Evolutionary conservation across 2,113 vertebrate species (phyloP), one percentile per base, ranked within the genome.

Genomic region (Catharus fuscescens): DNA sequence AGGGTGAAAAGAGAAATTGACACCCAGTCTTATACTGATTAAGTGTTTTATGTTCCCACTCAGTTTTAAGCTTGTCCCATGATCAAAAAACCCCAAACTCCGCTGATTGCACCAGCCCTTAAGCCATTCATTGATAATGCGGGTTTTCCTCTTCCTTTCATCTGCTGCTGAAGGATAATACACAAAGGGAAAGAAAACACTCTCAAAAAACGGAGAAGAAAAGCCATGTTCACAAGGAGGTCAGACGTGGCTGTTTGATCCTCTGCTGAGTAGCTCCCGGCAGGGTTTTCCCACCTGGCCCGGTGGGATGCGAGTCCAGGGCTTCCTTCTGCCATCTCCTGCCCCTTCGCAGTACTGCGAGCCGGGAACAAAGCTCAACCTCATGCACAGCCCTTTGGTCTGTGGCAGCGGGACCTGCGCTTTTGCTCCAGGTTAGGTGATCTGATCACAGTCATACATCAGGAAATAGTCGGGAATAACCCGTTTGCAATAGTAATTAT

Each of bases 281-380:
- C 40, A 44, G 11, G 23, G 16, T 24, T 81, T 36, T 87, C 40
- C 45, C 31, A 32, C 77, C 70, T 64, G 89, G 36, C 2, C 32
- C 8, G 42, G 36, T 74, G 61, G 14, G 34, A 69, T 84, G 36
- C 32, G 48, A 34, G 90, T 93, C 36, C 80, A 69, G 89, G 77
- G 92, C 87, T 95, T 96, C 92, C 70, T 96, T 79, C 83, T 96
- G 96, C 95, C 97, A 93, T 45, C 95, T 95, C 16, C 83, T 95
- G 69, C 64, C 83, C 64, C 85, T 77, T 42, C 4, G 24, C 47
- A 92, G 95, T 92, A 96, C 18, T 90, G 93, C 74, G 72, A 65
- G 32, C 73, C 2, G 31, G 42, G 31, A 69, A 4, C 20, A 9
- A 19, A 1, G 20, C 4, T 38, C 50, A 38, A 57, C 40, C n/a